Percentiles rank a stretch among this genome's conserved stretches.
Conservation (phyloP, 2,888 invertebrate species). For the Dendrolimus pini region DNA sequence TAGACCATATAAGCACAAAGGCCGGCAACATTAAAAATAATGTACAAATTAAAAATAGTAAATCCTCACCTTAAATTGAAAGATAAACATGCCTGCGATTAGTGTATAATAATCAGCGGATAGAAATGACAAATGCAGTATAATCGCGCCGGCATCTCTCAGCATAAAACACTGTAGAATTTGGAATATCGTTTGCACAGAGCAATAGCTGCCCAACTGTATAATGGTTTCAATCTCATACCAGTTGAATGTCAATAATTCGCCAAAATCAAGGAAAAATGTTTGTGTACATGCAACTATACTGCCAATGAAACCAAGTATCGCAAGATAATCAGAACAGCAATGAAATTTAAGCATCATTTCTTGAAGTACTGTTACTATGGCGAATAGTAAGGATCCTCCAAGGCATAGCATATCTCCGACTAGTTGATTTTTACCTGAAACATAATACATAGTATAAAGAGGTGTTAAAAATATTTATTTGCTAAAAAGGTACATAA, state of each 20-base stretch:
- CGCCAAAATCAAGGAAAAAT: slow-evolving; percentile 84
- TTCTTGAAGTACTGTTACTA: slow-evolving; percentile 89
- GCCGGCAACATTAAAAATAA: too few species aligned
- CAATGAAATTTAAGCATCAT: slow-evolving; percentile 86
- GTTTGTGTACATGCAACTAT: slow-evolving; percentile 86
- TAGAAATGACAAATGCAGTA: slow-evolving; percentile 87
- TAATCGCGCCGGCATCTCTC: slow-evolving; percentile 86
- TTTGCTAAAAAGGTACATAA: too few species aligned
- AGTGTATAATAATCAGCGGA: slow-evolving; percentile 92
- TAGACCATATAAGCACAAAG: too few species aligned
- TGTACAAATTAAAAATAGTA: too few species aligned
- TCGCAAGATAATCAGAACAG: slow-evolving; percentile 87
- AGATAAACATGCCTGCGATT: slow-evolving; percentile 86
- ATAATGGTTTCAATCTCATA: slow-evolving; percentile 80
- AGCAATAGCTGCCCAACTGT: slow-evolving; percentile 78
- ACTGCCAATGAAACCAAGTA: slow-evolving; percentile 88
- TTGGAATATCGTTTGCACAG: slow-evolving; percentile 86
- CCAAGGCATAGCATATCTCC: slow-evolving; percentile 89
- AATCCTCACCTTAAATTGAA: slow-evolving; percentile 83
- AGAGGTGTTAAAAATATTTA: slow-evolving; percentile 1
- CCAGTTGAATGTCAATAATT: slow-evolving; percentile 82
- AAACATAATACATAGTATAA: slow-evolving; percentile 22
- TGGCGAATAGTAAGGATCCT: slow-evolving; percentile 86
- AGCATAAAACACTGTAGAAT: slow-evolving; percentile 85
- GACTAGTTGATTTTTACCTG: slow-evolving; percentile 86